phyloP scores from a whole-genome alignment of 2,113 vertebrate genomes.

The Myanophis thanlyinensis region DNA sequence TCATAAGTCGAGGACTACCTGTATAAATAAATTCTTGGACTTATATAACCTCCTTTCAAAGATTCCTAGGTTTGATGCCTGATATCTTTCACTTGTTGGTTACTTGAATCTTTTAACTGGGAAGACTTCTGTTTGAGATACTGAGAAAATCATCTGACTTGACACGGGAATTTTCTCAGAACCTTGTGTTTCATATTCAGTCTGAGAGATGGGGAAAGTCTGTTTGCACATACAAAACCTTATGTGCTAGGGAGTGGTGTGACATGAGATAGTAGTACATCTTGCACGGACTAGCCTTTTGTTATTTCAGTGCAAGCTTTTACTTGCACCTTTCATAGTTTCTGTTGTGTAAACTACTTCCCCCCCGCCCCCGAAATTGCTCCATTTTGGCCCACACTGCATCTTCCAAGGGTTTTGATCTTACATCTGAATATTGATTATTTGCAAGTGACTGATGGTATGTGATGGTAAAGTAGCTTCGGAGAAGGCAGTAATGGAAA shows the following conservation, averaged over 20 bases:
- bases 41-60: not conserved
- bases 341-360: not conserved
- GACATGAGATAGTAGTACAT: not conserved
- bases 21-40: not conserved
- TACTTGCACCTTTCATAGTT: not conserved
- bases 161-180: not conserved
- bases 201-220: not conserved
- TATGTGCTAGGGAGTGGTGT: not conserved
- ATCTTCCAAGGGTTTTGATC: not conserved
- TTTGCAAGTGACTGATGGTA: not conserved
- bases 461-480: not conserved
- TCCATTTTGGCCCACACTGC: not conserved
- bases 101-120: not conserved
- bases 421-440: not conserved
- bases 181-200: not conserved
- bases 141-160: not conserved
- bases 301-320: not conserved
- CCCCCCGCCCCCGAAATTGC: not conserved
- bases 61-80: not conserved
- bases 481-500: not conserved
- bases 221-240: not conserved
- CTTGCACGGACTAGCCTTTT: not conserved
- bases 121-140: not conserved
- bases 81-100: not conserved
- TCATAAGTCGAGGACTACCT: not conserved